Evolutionary conservation across 2,113 vertebrate genomes (phyloP).

Genomic region (Siniperca chuatsi): DNA sequence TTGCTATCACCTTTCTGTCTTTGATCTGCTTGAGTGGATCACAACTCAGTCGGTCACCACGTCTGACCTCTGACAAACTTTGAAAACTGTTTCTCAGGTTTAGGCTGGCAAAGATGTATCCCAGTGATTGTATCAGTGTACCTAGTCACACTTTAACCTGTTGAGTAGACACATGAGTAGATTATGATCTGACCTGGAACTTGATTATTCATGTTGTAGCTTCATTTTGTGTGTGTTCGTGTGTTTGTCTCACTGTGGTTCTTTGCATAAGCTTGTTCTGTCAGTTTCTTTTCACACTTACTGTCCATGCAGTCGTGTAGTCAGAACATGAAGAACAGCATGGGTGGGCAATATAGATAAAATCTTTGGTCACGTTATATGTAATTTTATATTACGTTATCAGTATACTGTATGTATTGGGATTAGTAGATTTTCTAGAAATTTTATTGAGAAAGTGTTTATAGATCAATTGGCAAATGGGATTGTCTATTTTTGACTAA

Average conservation of each 20-base stretch:
- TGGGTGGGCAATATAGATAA: too few relatives aligned
- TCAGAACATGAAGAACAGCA: too few relatives aligned
- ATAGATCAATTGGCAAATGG: not conserved
- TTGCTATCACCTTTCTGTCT: not conserved
- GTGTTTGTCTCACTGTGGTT: not conserved
- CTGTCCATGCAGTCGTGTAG: not conserved
- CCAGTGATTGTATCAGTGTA: not conserved
- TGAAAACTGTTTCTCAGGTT: slow-evolving; percentile 6
- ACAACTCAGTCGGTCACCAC: not conserved
- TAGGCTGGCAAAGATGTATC: not conserved
- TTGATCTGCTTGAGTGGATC: not conserved
- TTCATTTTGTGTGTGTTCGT: not conserved
- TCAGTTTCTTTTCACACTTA: not conserved
- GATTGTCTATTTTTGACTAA: not conserved
- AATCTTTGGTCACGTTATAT: not conserved
- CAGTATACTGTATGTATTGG: not conserved
- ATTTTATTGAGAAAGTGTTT: not conserved
- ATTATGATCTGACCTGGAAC: slow-evolving; percentile 19
- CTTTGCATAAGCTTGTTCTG: not conserved
- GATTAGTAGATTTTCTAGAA: not conserved
- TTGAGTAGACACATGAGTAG: slow-evolving; percentile 38
- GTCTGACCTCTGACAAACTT: not conserved
- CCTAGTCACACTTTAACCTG: slow-evolving; percentile 37
- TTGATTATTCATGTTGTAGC: not conserved
- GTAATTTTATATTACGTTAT: too few relatives aligned